Percentiles rank a stretch among this genome's conserved stretches.
phyloP scores from a whole-genome alignment of 2,797 vertebrate genomes.

The Melanotaenia trifasciata region DNA sequence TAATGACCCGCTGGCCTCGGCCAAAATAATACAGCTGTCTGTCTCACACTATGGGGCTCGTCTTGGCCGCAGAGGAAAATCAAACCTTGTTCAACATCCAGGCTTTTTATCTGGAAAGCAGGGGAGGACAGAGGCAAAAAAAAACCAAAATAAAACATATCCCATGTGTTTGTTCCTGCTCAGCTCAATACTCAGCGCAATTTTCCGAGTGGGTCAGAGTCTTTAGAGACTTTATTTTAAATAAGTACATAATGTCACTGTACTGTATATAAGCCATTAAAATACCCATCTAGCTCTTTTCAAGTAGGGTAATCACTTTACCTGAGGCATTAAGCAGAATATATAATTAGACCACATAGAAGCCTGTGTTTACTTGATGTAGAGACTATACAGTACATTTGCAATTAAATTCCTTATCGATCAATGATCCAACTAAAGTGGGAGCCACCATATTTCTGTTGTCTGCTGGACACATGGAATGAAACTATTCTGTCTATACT shows the following conservation, averaged over 20 bases:
- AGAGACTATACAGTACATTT: background rate
- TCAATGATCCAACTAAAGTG: no score
- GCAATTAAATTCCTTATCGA: no score
- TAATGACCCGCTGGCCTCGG: constrained; percentile 46
- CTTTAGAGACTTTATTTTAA: background rate
- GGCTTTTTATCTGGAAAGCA: background rate
- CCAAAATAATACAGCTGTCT: constrained; percentile 27
- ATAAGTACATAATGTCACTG: background rate
- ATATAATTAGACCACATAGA: background rate
- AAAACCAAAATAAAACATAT: background rate
- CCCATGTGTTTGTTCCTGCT: background rate
- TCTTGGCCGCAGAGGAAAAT: constrained; percentile 32
- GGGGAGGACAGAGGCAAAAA: background rate
- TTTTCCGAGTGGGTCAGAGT: background rate
- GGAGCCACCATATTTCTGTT: no score
- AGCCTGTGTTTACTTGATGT: background rate
- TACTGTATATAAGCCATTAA: background rate
- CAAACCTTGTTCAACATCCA: constrained; percentile 16
- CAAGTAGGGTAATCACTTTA: background rate
- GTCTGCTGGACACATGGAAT: no score
- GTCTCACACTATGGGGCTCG: constrained; percentile 18
- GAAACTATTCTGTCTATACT: no score
- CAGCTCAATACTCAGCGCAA: no score
- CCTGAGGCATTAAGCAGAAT: background rate
- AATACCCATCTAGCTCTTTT: background rate